Evolutionary conservation across 2,113 vertebrate species (phyloP).

Genomic region (Dromas ardeola): DNA sequence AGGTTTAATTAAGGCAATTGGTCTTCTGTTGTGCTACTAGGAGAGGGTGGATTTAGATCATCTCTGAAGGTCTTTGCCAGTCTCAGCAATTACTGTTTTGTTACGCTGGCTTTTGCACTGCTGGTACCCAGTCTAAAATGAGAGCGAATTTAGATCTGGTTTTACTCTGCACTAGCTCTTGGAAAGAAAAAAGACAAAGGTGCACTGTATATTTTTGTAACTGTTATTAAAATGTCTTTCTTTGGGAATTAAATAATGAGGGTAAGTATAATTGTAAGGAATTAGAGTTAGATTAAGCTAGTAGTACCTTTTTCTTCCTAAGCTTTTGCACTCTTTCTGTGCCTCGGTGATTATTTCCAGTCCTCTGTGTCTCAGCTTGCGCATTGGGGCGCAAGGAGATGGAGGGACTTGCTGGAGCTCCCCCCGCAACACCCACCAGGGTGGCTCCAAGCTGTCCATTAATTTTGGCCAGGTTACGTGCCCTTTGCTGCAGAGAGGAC

Average conservation of each 20-base stretch:
- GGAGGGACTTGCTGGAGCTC: background rate
- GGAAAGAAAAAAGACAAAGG: background rate
- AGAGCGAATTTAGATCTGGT: background rate
- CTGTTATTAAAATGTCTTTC: background rate
- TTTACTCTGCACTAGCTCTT: background rate
- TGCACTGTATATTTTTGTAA: background rate
- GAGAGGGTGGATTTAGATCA: background rate
- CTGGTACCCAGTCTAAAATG: background rate
- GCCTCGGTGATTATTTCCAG: background rate
- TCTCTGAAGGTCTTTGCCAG: background rate
- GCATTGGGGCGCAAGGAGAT: fast-evolving
- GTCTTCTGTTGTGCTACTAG: background rate
- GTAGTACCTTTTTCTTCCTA: background rate
- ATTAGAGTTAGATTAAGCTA: background rate
- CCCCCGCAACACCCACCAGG: background rate
- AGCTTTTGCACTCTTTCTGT: background rate
- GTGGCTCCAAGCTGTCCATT: background rate
- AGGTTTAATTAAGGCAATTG: background rate
- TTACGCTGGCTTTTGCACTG: background rate
- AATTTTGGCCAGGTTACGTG: background rate
- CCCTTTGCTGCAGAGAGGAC: background rate
- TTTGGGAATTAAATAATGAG: background rate
- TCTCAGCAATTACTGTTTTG: background rate
- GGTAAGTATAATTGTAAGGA: background rate
- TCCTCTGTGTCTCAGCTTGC: background rate